Conservation (phyloP, 2,888 invertebrate genomes). For the Salpingus planirostris region DNA sequence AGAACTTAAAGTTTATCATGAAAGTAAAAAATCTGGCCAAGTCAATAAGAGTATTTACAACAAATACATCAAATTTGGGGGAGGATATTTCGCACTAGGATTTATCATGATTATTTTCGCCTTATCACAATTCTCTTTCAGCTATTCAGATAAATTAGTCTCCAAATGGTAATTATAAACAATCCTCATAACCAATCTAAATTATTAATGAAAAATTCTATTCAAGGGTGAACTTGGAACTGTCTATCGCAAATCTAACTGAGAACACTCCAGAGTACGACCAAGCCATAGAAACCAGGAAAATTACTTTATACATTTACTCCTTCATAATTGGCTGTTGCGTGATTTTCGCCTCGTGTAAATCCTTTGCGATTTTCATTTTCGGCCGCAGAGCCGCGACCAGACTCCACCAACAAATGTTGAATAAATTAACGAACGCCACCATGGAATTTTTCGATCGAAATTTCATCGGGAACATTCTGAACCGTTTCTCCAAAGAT, state of each 20-base stretch:
- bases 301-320: too few species aligned
- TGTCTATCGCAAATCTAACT: too few species aligned
- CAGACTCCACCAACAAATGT: conserved; percentile 56
- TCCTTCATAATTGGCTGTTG: too few species aligned
- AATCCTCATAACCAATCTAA: too few species aligned
- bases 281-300: too few species aligned
- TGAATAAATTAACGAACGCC: conserved; percentile 45
- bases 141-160: conserved; percentile 13
- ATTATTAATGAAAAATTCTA: too few species aligned
- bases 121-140: conserved; percentile 8
- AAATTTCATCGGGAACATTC: conserved; percentile 34
- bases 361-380: too few species aligned
- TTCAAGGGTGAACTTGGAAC: not conserved
- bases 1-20: conserved; percentile 9
- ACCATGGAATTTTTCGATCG: conserved; percentile 32
- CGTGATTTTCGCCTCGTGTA: too few species aligned
- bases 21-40: conserved; percentile 11
- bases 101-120: not conserved
- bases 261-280: too few species aligned
- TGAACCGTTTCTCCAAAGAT: conserved; percentile 56
- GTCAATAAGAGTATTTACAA: conserved; percentile 15
- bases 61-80: conserved; percentile 18
- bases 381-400: conserved; percentile 20
- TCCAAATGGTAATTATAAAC: conserved; percentile 17
- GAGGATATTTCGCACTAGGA: conserved; percentile 8